Evolutionary conservation across 2,797 vertebrate species (phyloP).

Genomic region (Rhinophrynus dorsalis): DNA sequence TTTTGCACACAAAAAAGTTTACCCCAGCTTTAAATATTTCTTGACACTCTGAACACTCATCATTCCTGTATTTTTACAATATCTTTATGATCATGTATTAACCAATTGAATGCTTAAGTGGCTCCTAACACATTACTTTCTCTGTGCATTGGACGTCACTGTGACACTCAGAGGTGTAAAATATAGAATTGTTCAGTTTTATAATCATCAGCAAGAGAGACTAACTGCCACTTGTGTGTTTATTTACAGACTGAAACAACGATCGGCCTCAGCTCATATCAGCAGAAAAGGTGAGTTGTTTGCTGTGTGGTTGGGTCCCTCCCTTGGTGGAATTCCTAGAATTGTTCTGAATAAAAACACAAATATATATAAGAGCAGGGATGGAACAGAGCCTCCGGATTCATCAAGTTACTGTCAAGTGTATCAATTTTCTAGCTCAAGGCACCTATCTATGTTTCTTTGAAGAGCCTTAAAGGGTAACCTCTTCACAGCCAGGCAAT

Average conservation of each 20-base stretch:
- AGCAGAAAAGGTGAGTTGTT: conserved; percentile 89
- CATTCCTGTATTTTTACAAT: too few relatives aligned
- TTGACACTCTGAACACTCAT: too few relatives aligned
- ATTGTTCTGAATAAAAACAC: neutral
- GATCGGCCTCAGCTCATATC: conserved; percentile 93
- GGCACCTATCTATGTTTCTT: neutral
- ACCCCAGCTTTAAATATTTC: too few relatives aligned
- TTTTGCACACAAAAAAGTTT: too few relatives aligned
- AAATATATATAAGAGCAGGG: neutral
- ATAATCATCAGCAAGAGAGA: too few relatives aligned
- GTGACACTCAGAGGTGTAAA: too few relatives aligned
- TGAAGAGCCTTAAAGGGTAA: neutral
- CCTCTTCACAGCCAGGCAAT: neutral
- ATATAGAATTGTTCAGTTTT: too few relatives aligned
- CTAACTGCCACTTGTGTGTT: conserved; percentile 33
- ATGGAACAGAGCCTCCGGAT: neutral
- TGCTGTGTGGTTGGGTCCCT: neutral
- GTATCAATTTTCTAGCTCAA: neutral
- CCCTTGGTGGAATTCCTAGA: conserved; percentile 4
- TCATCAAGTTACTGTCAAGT: neutral
- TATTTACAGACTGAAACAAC: conserved; percentile 88
- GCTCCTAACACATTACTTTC: too few relatives aligned
- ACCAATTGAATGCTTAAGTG: too few relatives aligned
- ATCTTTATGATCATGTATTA: too few relatives aligned
- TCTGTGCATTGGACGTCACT: too few relatives aligned